phyloP scores from a whole-genome alignment of 2,797 vertebrate genomes.

The Myotis vivesi region DNA sequence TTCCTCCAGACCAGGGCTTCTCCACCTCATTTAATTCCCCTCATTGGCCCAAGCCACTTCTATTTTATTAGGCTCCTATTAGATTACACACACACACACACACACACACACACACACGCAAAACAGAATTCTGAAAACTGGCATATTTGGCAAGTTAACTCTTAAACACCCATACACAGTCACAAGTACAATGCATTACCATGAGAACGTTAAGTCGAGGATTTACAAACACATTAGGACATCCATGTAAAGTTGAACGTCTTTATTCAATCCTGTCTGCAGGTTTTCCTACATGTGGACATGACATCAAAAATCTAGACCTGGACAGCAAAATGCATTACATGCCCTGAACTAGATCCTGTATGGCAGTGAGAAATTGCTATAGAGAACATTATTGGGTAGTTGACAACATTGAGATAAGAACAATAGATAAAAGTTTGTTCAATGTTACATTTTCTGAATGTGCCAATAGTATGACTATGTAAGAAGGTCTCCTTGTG shows the following conservation, averaged over 20 bases:
- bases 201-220: neutral
- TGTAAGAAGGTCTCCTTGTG: neutral
- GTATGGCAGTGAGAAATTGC: fast-evolving
- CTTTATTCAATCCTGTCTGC: neutral
- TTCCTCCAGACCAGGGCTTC: neutral
- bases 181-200: neutral
- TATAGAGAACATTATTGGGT: neutral
- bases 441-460: neutral
- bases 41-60: neutral
- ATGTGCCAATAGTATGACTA: neutral
- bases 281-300: neutral
- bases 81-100: neutral
- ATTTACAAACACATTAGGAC: neutral
- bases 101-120: too few relatives aligned
- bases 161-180: neutral
- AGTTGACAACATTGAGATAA: neutral
- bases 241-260: neutral
- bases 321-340: neutral
- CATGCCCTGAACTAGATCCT: neutral
- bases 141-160: neutral
- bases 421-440: neutral
- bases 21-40: neutral
- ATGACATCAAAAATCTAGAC: neutral
- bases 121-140: neutral
- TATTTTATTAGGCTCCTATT: neutral